Evolutionary conservation across 2,888 invertebrate genomes (phyloP).

Genomic region (Andrena camellia): DNA sequence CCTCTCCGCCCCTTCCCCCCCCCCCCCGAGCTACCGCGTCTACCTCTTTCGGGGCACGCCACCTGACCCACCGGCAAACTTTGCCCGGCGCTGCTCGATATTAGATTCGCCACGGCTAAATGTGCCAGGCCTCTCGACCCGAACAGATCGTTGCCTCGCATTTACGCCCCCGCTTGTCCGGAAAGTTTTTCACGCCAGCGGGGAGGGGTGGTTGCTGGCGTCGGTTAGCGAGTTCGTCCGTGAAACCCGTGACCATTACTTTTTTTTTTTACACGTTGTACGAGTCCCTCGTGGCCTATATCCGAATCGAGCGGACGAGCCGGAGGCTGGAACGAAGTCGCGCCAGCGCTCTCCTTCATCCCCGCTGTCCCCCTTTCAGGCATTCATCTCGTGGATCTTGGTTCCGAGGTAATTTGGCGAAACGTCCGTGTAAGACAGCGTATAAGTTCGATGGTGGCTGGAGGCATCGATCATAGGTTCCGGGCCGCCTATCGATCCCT

Average conservation of each 20-base stretch:
- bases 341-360: constrained; percentile 30
- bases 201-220: no score
- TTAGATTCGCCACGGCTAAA: constrained; percentile 55
- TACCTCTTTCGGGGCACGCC: not conserved
- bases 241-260: not conserved
- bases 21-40: not conserved
- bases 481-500: constrained; percentile 15
- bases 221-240: no score
- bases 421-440: not conserved
- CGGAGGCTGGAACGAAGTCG: constrained; percentile 21
- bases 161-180: constrained; percentile 13
- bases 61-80: constrained; percentile 59
- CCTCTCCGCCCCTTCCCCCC: not conserved
- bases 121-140: constrained; percentile 25
- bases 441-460: no score
- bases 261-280: not conserved
- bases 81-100: constrained; percentile 56
- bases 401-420: not conserved
- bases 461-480: not conserved
- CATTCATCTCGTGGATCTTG: not conserved
- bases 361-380: not conserved
- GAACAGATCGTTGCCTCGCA: constrained; percentile 43
- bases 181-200: constrained; percentile 17
- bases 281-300: constrained; percentile 55
- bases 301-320: constrained; percentile 33